phyloP scores from a whole-genome alignment of 1,140 invertebrate genomes.

The Caenorhabditis inopinata region DNA sequence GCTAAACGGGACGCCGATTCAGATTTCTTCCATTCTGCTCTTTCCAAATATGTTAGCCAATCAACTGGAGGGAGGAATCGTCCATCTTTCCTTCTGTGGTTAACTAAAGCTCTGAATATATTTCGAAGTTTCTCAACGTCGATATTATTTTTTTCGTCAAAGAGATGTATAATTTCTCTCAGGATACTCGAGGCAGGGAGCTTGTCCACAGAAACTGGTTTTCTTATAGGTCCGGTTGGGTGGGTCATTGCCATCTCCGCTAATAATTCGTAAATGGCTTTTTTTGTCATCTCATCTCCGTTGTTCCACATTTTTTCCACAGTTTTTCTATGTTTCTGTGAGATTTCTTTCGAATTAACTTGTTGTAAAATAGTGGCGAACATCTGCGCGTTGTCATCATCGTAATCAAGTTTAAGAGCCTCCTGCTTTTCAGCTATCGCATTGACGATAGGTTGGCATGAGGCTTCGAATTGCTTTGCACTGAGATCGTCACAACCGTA shows the following conservation, averaged over 20 bases:
- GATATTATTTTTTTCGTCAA: background rate
- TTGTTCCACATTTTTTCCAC: background rate
- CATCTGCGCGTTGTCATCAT: background rate
- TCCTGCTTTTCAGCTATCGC: background rate
- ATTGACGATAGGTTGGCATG: background rate
- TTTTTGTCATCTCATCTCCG: background rate
- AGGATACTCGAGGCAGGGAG: background rate
- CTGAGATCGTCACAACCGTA: background rate
- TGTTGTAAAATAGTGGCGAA: background rate
- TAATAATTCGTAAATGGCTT: background rate
- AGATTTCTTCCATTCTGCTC: background rate
- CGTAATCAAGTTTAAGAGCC: background rate
- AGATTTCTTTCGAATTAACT: background rate
- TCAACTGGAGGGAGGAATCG: slow-evolving; percentile 3
- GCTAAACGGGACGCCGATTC: background rate
- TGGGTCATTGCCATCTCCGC: background rate
- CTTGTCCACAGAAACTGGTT: background rate
- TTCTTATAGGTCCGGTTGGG: background rate
- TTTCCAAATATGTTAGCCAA: background rate
- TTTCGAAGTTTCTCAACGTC: background rate
- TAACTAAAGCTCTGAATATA: background rate
- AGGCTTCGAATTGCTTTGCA: background rate
- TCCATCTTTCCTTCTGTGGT: background rate
- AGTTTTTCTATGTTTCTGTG: background rate
- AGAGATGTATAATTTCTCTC: background rate